Percentiles rank a stretch among this genome's conserved stretches.
Conservation (phyloP, 2,797 vertebrate genomes). For the Danio kyathit region DNA sequence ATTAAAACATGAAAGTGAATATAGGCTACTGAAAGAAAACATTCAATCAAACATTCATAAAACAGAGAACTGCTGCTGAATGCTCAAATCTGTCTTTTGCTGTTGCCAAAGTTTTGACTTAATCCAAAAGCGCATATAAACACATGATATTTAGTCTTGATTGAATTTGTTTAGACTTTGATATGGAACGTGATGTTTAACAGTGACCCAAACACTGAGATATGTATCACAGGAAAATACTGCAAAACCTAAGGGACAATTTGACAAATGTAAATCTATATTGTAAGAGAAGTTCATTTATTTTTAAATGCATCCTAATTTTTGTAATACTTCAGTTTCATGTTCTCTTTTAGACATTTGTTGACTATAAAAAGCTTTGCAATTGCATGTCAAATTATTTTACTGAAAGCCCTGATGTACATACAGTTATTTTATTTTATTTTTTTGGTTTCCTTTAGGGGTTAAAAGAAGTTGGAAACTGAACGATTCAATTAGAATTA, state of each 20-base stretch:
- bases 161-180: constrained; percentile 67
- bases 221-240: constrained; percentile 58
- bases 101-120: constrained; percentile 21
- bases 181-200: constrained; percentile 64
- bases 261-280: neutral
- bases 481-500: no score
- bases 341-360: no score
- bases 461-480: no score
- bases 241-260: neutral
- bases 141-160: constrained; percentile 64
- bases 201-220: constrained; percentile 66
- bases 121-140: constrained; percentile 25
- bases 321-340: no score
- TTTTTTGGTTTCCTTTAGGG: no score
- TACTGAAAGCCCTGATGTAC: no score
- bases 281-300: neutral
- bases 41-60: neutral
- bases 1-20: neutral
- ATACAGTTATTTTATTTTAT: no score
- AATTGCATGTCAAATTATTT: no score
- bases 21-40: neutral
- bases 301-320: neutral
- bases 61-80: neutral
- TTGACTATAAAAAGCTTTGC: no score
- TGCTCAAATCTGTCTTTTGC: neutral